phyloP scores from a whole-genome alignment of 2,888 invertebrate species.

The Iselma pallidipennis region DNA sequence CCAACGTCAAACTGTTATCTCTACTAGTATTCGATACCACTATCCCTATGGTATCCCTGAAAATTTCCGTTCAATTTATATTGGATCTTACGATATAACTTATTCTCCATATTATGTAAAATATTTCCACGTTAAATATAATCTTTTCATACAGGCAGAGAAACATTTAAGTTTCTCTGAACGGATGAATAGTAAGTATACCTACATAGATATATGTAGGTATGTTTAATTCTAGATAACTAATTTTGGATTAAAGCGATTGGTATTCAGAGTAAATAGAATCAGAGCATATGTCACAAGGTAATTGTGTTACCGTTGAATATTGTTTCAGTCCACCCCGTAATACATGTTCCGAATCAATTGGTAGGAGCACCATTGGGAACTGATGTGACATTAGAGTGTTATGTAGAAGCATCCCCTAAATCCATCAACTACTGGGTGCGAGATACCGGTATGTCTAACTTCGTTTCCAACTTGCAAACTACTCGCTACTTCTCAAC shows the following conservation, averaged over 20 bases:
- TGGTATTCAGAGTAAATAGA: neutral
- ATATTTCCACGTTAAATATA: too few relatives aligned
- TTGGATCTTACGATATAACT: neutral
- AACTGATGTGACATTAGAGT: constrained; percentile 85
- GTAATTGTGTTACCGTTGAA: constrained; percentile 20
- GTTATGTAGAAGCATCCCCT: constrained; percentile 88
- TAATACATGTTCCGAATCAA: constrained; percentile 91
- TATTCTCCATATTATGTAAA: neutral
- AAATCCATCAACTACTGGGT: constrained; percentile 92
- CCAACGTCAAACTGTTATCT: neutral
- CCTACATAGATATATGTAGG: too few relatives aligned
- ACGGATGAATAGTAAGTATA: too few relatives aligned
- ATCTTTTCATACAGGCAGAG: too few relatives aligned
- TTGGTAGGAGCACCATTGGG: constrained; percentile 86
- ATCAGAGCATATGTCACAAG: constrained; percentile 16
- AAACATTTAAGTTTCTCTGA: too few relatives aligned
- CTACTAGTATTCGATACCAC: neutral
- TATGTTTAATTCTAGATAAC: neutral
- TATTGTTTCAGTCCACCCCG: constrained; percentile 77
- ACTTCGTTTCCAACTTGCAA: constrained; percentile 34
- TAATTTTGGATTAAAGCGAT: neutral
- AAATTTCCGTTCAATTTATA: neutral
- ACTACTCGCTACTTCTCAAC: constrained; percentile 37
- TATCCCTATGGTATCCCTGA: neutral
- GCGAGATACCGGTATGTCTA: constrained; percentile 72